Evolutionary conservation across 2,888 invertebrate species (phyloP), one percentile per base, ranked within the genome.

Genomic region (Stenolophus ochropezus): DNA sequence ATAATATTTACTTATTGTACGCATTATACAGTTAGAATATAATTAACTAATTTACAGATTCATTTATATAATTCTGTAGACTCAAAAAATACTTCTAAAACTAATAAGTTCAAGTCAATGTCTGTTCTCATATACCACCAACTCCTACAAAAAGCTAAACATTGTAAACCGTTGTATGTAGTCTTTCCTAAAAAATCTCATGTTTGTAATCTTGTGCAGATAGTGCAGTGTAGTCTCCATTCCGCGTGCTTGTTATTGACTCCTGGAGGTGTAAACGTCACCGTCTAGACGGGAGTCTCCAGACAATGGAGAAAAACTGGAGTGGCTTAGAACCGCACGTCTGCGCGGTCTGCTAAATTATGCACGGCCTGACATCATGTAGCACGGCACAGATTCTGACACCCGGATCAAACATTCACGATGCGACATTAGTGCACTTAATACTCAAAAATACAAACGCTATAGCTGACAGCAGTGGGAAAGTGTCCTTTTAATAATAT

Each of bases 271-370:
- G 33, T 42, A 42, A 53, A 16, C 51, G 51, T 53, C 16, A 53
- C 51, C 51, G 51, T 53, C 51, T 53, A 53, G 51, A 53, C 56
- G 18, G 8, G 20, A 53, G 51, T 4, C 56, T 18, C 20, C 56
- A 56, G 56, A 56, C 56, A 56, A 56, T 56, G 18, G 56, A 56
- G 56, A 56, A 56, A 56, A 56, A 42, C 33, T 42, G 33, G 33
- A 42, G 33, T 42, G 33, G 33, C 33, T 42, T 42, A 11, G 33
- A 11, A 42, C 33, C 33, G 33, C 33, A 42, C 33, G 33, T 42
- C 33, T 42, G 33, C 33, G 33, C 33, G 33, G 33, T 42, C 33
- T 42, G 11, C 33, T 42, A 42, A 42, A 42, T 42, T 42, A 42
- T 42, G 33, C 33, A 42, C 33, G 4, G 8, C 33, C 33, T 42